Base-by-base conservation (phyloP, 2,797 vertebrate genomes). In the Zalophus californianus region DNA sequence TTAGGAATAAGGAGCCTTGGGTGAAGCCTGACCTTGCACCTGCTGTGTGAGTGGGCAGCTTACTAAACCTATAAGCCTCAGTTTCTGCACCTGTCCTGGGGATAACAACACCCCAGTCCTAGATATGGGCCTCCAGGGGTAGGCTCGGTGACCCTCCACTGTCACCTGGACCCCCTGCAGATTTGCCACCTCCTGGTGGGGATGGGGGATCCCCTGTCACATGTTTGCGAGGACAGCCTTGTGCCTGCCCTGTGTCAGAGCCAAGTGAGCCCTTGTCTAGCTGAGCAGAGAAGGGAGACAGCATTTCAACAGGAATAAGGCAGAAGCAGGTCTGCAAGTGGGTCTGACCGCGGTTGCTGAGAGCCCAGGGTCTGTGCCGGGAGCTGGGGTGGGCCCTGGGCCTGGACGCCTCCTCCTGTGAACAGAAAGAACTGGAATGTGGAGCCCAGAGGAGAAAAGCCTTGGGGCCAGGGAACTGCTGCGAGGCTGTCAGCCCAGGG, bases 331-430 rank as follows among this genome's bases (percentile, higher is more conserved):
- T 35, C 64, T 29, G 27, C 4, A 38, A 13, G 29, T 14, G 15
- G 35, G 5, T 56, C 73, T 62, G 52, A 27, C 6, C 73, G 0
- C 2, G 0, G 35, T 62, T 13, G 7, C 27, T 1, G 7, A 25
- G 60, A 83, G n/a, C 44, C 48, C 27, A 7, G 50, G 35, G 50
- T 78, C 7, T 3, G 6, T 9, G 25, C 0, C 6, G 27, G 78
- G 58, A 48, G 48, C 58, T 27, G 3, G 68, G 38, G 3, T 23
- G 56, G 56, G 18, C 50, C 7, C 23, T 3, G 62, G 62, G 16
- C 1, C 23, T 38, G 60, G 90, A 32, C 23, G n/a, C 78, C 52
- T n/a, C 54, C n/a, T 38, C 29, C 10, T 1, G 11, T 7, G 38
- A 64, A 66, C 25, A 64, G 84, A 56, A 75, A 56, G 48, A 38